Evolutionary conservation across 1,140 invertebrate genomes (phyloP).

Genomic region (Acromyrmex echinatior): DNA sequence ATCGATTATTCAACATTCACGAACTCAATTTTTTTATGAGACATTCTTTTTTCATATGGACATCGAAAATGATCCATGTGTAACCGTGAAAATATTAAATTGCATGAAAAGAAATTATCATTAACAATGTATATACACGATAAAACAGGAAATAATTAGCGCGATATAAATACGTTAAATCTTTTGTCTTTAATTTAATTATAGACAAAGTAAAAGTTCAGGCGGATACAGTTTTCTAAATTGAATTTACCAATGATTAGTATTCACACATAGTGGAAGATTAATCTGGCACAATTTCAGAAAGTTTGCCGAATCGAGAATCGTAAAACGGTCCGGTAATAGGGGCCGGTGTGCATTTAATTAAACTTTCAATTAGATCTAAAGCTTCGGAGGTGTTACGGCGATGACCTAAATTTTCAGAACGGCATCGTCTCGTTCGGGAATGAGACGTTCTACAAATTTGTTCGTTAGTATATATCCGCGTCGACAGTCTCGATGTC

Average conservation of each 20-base stretch:
- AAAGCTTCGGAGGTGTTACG: constrained; percentile 40
- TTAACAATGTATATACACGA: neutral
- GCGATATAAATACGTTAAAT: neutral
- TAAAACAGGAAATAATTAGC: neutral
- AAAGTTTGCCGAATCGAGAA: constrained; percentile 55
- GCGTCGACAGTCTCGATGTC: neutral
- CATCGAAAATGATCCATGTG: neutral
- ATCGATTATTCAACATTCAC: constrained; percentile 9
- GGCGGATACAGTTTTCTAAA: constrained; percentile 47
- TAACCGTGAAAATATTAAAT: constrained; percentile 16
- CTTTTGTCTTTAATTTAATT: neutral
- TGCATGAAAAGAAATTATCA: neutral
- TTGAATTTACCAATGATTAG: constrained; percentile 66
- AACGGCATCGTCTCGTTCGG: constrained; percentile 20
- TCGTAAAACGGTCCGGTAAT: constrained; percentile 55
- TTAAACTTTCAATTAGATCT: constrained; percentile 70
- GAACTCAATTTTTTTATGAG: neutral
- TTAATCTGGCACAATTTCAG: constrained; percentile 64
- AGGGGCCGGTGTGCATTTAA: constrained; percentile 61
- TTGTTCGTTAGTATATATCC: constrained; percentile 6
- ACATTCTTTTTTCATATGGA: neutral
- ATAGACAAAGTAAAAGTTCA: neutral
- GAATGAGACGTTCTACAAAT: constrained; percentile 32
- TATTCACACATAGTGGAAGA: constrained; percentile 42
- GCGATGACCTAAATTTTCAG: constrained; percentile 35